Evolutionary conservation across 2,113 vertebrate species (phyloP), one percentile per base, ranked within the genome.

Genomic region (Brevimyrus niger): DNA sequence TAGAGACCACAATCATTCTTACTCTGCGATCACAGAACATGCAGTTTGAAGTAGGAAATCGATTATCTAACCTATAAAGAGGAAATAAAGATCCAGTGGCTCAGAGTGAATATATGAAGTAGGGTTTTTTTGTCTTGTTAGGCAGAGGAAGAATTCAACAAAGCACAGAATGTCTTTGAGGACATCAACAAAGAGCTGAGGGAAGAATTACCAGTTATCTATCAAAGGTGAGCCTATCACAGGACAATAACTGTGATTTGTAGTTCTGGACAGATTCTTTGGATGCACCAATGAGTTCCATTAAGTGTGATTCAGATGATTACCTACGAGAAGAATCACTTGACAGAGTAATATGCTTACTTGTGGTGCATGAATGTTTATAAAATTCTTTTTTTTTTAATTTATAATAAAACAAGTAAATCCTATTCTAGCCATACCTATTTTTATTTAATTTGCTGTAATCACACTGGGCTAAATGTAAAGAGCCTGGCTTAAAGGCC

Each of bases 91-190:
- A 11, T 27, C 46, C 46, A 50, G 83, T 86, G 83, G 19, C 1
- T 86, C 44, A 86, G 46, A 4, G 23, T 86, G 83, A 47, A 50
- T 46, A 50, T 15, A 48, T 86, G 47, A 47, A 15, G 44, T 50
- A 48, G 10, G 15, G n/a, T 87, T 87, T 35, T 50, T 61, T 15
- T 69, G 27, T 89, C n/a, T 82, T 15, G 53, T 83, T 92, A 99
- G 98, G 98, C 97, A 0, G 97, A 99, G 85, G 98, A 99, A 53
- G 98, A 99, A 91, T 99, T 99, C 91, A 97, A 94, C 80, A 98
- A 96, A 95, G 94, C 97, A 31, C 98, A 99, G 94, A 93, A 17
- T 4, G 97, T 99, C 69, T 99, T 99, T 92, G 98, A 99, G 90
- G 98, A 99, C 3, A 95, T 99, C 10, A 99, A 99, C 90, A 95